Evolutionary conservation across 2,888 invertebrate species (phyloP).

Genomic region (Sphinx pinastri): DNA sequence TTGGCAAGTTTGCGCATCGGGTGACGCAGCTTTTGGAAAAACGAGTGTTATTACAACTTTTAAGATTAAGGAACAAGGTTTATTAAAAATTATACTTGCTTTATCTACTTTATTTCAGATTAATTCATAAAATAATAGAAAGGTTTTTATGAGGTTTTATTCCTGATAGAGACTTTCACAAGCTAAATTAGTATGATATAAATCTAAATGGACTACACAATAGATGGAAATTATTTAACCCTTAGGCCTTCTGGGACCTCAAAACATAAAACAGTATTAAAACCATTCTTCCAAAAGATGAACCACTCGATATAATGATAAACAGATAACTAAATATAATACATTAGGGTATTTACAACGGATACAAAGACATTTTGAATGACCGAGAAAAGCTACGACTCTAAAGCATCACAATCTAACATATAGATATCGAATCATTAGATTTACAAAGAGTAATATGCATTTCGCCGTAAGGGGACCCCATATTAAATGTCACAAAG

Average conservation of each 20-base stretch:
- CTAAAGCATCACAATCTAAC: conserved; percentile 75
- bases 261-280: not conserved
- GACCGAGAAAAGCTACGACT: conserved; percentile 18
- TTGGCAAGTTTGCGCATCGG: conserved; percentile 18
- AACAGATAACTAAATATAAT: conserved; percentile 34
- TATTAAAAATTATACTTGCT: too few relatives aligned
- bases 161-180: too few relatives aligned
- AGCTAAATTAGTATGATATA: too few relatives aligned
- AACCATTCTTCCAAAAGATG: not conserved
- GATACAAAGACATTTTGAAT: conserved; percentile 33
- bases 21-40: not conserved
- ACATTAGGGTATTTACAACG: conserved; percentile 57
- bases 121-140: too few relatives aligned
- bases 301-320: not conserved
- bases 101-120: too few relatives aligned
- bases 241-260: too few relatives aligned
- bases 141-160: too few relatives aligned
- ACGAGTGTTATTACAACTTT: not conserved
- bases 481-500: too few relatives aligned
- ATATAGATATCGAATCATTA: not conserved
- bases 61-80: too few relatives aligned
- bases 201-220: too few relatives aligned
- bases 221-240: too few relatives aligned
- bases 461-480: too few relatives aligned
- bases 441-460: not conserved